Base-by-base conservation (phyloP, 2,797 vertebrate genomes). In the Cynodonichthys magdalenae region DNA sequence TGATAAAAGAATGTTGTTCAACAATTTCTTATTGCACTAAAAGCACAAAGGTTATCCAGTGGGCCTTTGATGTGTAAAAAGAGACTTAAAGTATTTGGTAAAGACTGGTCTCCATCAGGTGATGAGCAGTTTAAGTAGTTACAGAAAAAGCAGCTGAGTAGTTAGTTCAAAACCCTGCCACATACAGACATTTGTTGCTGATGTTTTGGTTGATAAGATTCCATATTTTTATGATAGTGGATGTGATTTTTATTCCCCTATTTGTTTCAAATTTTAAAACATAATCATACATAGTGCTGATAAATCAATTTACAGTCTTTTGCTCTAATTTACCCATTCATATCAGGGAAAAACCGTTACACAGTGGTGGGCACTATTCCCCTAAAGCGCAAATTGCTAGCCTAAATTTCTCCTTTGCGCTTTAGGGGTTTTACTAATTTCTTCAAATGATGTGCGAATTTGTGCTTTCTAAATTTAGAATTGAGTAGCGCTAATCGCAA, bases 321-420 rank as follows among this genome's bases (percentile, higher is more conserved):
- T 46, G 62, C 51, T 75, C 50, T 59, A 67, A 28, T 64, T 78
- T 60, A 19, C 54, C 50, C 44, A 3, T 29, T 60, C 42, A 65
- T 55, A 66, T 62, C 18, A 36, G 69, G 74, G 85, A 55, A 62
- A 80, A 77, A 57, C 76, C 83, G 71, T 82, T 63, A 60, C n/a
- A n/a, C n/a, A n/a, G n/a, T n/a, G n/a, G n/a, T n/a, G n/a, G n/a
- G n/a, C n/a, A n/a, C n/a, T n/a, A n/a, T n/a, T n/a, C n/a, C n/a
- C n/a, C n/a, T n/a, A n/a, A n/a, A n/a, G n/a, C n/a, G n/a, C n/a
- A n/a, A n/a, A n/a, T n/a, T n/a, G n/a, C n/a, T n/a, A n/a, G n/a
- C n/a, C n/a, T n/a, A n/a, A n/a, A n/a, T n/a, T n/a, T n/a, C n/a
- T n/a, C n/a, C n/a, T n/a, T n/a, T n/a, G n/a, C n/a, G n/a, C n/a